These are phyloP conservation scores for Carettochelys insculpta DNA, from an alignment of 2,113 vertebrate species.

Conservation along the genomic window DNA sequence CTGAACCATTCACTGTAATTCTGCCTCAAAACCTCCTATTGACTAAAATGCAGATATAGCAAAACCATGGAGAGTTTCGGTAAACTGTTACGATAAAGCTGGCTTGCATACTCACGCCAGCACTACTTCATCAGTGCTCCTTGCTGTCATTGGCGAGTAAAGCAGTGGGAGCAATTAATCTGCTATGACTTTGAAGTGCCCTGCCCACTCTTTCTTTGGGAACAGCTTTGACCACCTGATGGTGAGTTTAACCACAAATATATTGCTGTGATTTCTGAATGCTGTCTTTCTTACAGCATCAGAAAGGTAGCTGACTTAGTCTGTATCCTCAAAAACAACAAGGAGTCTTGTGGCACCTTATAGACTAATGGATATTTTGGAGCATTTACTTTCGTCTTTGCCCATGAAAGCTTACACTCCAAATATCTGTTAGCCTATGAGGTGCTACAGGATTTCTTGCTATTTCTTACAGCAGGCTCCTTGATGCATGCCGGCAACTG, in stretches of 20 bases:
- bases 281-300: neutral
- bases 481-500: rapidly evolving
- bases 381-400: too few relatives aligned
- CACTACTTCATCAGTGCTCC: rapidly evolving
- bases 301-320: too few relatives aligned
- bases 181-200: neutral
- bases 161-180: neutral
- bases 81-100: rapidly evolving
- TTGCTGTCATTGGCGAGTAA: neutral
- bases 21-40: neutral
- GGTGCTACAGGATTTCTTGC: too few relatives aligned
- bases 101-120: neutral
- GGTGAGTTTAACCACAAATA: rapidly evolving
- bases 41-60: neutral
- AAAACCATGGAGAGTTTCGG: neutral
- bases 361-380: too few relatives aligned
- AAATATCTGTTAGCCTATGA: too few relatives aligned
- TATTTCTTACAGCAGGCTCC: neutral
- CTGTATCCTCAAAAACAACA: too few relatives aligned
- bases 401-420: too few relatives aligned
- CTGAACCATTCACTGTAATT: rapidly evolving
- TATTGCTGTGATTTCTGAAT: rapidly evolving
- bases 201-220: neutral
- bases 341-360: too few relatives aligned
- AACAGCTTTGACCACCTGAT: neutral